phyloP scores from a whole-genome alignment of 2,113 vertebrate species.

The Crotalus horridus region DNA sequence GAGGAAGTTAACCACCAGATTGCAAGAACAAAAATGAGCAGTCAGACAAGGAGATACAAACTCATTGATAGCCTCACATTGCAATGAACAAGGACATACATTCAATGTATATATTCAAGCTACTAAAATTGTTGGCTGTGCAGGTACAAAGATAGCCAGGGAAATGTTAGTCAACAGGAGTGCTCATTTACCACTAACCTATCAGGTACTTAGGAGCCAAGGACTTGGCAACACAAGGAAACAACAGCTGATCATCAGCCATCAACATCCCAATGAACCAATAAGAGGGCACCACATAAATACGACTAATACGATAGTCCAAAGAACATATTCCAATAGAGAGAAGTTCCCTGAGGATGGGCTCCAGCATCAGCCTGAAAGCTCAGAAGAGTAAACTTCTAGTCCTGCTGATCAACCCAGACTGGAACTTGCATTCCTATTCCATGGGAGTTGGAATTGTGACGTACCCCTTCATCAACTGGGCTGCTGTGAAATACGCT shows the following conservation, averaged over 20 bases:
- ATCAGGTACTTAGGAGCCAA: not conserved
- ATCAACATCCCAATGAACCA: not conserved
- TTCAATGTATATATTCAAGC: not conserved
- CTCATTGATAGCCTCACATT: not conserved
- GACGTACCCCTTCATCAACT: constrained; percentile 96
- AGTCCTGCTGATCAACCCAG: not conserved
- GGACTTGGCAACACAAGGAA: not conserved
- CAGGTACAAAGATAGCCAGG: not conserved
- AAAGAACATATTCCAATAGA: not conserved
- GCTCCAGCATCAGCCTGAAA: not conserved
- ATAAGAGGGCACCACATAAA: not conserved
- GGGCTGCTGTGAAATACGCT: constrained; percentile 95
- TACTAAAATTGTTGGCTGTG: not conserved
- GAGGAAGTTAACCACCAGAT: too few species aligned
- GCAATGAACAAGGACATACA: not conserved
- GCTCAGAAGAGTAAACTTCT: not conserved
- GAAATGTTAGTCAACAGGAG: not conserved
- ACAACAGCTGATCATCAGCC: not conserved
- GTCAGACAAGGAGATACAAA: not conserved
- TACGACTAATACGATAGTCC: not conserved
- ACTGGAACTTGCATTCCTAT: not conserved
- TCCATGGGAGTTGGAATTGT: fast-evolving
- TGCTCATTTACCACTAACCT: not conserved
- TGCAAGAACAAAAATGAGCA: not conserved
- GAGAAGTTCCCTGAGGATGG: not conserved